phyloP scores from a whole-genome alignment of 2,888 invertebrate species.

The Ypsolopha sequella region DNA sequence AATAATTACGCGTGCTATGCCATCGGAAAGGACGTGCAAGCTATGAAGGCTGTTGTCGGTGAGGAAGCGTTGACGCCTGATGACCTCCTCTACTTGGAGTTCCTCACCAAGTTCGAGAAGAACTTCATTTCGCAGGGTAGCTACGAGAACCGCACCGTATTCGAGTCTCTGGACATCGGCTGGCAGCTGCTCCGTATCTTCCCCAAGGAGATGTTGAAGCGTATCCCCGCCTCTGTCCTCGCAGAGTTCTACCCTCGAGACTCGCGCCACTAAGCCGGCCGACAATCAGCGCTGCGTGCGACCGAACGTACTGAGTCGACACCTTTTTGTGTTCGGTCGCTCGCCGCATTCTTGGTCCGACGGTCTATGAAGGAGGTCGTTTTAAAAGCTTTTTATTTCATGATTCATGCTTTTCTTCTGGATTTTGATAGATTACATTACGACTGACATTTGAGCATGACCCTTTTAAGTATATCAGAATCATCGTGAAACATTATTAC shows the following conservation, averaged over 20 bases:
- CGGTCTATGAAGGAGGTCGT: background rate
- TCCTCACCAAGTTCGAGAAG: constrained; percentile 99
- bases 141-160: constrained; percentile 99
- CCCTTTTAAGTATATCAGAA: too few relatives aligned
- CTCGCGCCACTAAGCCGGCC: constrained; percentile 79
- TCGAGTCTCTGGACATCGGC: constrained; percentile 99
- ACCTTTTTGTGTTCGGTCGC: too few relatives aligned
- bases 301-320: too few relatives aligned
- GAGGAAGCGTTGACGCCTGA: constrained; percentile 99
- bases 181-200: constrained; percentile 99
- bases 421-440: too few relatives aligned
- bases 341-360: too few relatives aligned
- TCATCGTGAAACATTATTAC: too few relatives aligned
- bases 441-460: too few relatives aligned
- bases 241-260: constrained; percentile 99
- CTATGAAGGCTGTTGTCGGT: constrained; percentile 99
- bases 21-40: constrained; percentile 99
- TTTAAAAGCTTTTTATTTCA: too few relatives aligned
- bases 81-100: constrained; percentile 98
- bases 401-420: too few relatives aligned
- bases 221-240: constrained; percentile 95
- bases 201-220: constrained; percentile 99
- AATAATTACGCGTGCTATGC: constrained; percentile 99
- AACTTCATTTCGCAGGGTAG: constrained; percentile 99
- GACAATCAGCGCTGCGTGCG: background rate